Percentiles rank a stretch among this genome's conserved stretches.
phyloP scores from a whole-genome alignment of 1,140 invertebrate species.

The Idris sp. region DNA sequence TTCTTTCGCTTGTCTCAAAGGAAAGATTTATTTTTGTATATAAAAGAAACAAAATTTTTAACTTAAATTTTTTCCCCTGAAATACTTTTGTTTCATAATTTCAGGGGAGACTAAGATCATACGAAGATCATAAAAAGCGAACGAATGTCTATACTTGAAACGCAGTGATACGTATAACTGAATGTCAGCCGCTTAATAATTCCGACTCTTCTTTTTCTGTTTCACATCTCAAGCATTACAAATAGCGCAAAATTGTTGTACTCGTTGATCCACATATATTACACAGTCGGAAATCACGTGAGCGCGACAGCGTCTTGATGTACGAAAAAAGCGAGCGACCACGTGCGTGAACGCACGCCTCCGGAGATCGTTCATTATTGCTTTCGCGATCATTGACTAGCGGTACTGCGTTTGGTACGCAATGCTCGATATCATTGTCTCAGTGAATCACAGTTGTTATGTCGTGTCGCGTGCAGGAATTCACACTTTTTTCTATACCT shows the following conservation, averaged over 20 bases:
- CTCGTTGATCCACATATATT: constrained; percentile 39
- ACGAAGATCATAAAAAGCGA: too few relatives aligned
- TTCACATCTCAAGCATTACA: too few relatives aligned
- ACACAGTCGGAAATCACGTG: constrained; percentile 27
- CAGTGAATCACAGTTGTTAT: constrained; percentile 60
- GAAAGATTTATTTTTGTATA: too few relatives aligned
- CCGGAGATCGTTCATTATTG: constrained; percentile 59
- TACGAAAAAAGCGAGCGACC: constrained; percentile 45
- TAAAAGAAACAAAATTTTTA: too few relatives aligned
- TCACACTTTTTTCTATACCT: constrained; percentile 52
- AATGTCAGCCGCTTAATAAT: too few relatives aligned
- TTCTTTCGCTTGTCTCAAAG: too few relatives aligned
- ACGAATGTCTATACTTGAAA: too few relatives aligned
- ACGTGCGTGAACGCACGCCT: constrained; percentile 64
- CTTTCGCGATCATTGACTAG: constrained; percentile 59
- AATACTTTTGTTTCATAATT: too few relatives aligned
- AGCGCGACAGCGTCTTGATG: constrained; percentile 35
- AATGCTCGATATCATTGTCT: constrained; percentile 59
- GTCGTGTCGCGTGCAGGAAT: constrained; percentile 62
- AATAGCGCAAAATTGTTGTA: constrained; percentile 40
- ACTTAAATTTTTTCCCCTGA: too few relatives aligned
- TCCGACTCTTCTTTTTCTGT: too few relatives aligned
- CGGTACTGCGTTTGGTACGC: constrained; percentile 56
- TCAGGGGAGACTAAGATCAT: too few relatives aligned
- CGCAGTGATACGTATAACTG: too few relatives aligned